Conservation (phyloP, 2,113 vertebrate genomes). For the Pagrus major region DNA sequence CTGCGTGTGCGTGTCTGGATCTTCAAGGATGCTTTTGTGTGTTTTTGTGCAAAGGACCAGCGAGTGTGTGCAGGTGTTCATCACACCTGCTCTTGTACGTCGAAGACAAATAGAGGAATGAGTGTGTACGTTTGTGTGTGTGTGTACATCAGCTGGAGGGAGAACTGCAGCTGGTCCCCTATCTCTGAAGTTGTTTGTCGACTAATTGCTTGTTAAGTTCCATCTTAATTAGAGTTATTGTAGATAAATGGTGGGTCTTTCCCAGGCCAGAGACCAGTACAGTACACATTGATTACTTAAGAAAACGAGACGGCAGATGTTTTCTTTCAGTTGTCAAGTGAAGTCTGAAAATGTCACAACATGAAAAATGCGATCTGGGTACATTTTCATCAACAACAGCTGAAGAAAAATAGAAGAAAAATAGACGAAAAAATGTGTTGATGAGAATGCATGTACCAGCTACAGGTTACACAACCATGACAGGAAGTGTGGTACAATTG, state of each 20-base stretch:
- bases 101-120: conserved; percentile 22
- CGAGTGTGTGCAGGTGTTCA: conserved; percentile 22
- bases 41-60: neutral
- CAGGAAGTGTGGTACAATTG: neutral
- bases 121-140: conserved; percentile 8
- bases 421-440: neutral
- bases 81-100: conserved; percentile 51
- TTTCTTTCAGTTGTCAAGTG: neutral
- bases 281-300: conserved; percentile 2
- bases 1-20: neutral
- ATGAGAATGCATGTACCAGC: neutral
- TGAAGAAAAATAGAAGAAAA: neutral
- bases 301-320: neutral
- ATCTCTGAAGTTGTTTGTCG: conserved; percentile 44
- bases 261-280: neutral
- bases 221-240: conserved; percentile 46
- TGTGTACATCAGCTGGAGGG: conserved; percentile 14
- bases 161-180: conserved; percentile 39
- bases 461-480: neutral
- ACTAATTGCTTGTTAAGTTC: conserved; percentile 60
- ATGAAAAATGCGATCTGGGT: neutral
- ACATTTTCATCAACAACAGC: neutral
- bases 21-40: neutral
- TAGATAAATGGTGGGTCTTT: conserved; percentile 16
- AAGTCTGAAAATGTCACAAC: neutral